These are phyloP conservation scores for Anhinga anhinga DNA, from an alignment of 2,113 vertebrate species.

Conservation along the genomic window DNA sequence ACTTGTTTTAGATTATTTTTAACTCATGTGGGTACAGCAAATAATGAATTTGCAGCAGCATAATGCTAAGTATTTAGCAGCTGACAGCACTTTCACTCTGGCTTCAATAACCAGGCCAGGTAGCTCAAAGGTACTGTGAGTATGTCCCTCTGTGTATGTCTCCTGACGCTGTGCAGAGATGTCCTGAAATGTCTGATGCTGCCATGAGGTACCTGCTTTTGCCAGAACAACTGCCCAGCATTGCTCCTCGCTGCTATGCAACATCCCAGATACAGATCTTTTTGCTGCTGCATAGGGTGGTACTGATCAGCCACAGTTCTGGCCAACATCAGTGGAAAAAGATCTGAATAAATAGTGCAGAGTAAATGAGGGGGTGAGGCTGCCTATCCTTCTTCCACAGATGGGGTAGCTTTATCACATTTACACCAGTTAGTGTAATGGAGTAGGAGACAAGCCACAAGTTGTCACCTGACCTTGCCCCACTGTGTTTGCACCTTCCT, in stretches of 20 bases:
- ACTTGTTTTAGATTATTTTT: background rate
- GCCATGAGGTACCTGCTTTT: background rate
- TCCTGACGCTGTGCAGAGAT: background rate
- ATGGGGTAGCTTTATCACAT: background rate
- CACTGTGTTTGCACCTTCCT: background rate
- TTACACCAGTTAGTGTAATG: background rate
- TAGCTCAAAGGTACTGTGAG: background rate
- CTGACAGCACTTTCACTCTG: background rate
- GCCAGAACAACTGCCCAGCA: too few relatives aligned
- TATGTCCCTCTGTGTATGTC: too few relatives aligned
- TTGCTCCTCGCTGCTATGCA: background rate
- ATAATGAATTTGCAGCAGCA: background rate
- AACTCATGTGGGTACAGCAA: background rate
- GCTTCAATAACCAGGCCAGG: background rate
- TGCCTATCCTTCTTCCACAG: background rate
- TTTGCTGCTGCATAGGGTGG: background rate
- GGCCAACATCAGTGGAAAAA: background rate
- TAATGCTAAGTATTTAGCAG: background rate
- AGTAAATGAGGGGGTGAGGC: background rate
- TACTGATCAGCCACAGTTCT: background rate
- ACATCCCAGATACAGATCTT: background rate
- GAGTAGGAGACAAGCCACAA: background rate
- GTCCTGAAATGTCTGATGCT: background rate
- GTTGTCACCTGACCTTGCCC: background rate
- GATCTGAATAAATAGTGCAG: background rate